phyloP scores from a whole-genome alignment of 2,888 invertebrate genomes.

The Polymixis lichenea region DNA sequence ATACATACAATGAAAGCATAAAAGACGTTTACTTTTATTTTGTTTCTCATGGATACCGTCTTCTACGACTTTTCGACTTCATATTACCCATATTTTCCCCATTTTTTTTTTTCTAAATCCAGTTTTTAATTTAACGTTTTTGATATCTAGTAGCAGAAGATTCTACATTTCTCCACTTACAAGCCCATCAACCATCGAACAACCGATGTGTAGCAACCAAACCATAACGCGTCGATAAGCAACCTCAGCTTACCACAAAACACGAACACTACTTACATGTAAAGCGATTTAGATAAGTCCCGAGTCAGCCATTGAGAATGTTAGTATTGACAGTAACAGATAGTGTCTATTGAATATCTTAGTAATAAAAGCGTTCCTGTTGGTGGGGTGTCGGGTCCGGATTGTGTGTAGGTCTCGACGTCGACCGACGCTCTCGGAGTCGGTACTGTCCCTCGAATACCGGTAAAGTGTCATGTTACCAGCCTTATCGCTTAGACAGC shows the following conservation, averaged over 20 bases:
- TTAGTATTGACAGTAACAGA: slow-evolving; percentile 73
- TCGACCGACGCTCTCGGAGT: slow-evolving; percentile 32
- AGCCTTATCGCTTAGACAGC: slow-evolving; percentile 79
- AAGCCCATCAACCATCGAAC: slow-evolving; percentile 38
- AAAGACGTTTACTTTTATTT: slow-evolving; percentile 43
- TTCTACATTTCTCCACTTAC: slow-evolving; percentile 38
- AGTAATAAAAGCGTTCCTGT: slow-evolving; percentile 72
- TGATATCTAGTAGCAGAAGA: slow-evolving; percentile 21
- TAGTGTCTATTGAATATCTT: slow-evolving; percentile 73
- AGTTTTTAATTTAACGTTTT: slow-evolving; percentile 11
- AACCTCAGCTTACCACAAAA: slow-evolving; percentile 51
- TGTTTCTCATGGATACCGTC: slow-evolving; percentile 11
- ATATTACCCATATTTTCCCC: no score
- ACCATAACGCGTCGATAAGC: slow-evolving; percentile 60
- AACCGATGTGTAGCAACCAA: slow-evolving; percentile 56
- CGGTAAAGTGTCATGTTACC: slow-evolving; percentile 79
- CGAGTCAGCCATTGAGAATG: slow-evolving; percentile 70
- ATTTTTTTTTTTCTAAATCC: slow-evolving; percentile 15
- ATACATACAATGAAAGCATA: slow-evolving; percentile 53
- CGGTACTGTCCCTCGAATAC: slow-evolving; percentile 67
- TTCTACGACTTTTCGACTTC: not conserved
- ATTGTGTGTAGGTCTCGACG: slow-evolving; percentile 59
- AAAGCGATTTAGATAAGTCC: slow-evolving; percentile 73
- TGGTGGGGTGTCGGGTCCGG: slow-evolving; percentile 57
- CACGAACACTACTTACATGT: slow-evolving; percentile 67